Conservation (phyloP, 2,797 vertebrate genomes). For the Anabacerthia variegaticeps region DNA sequence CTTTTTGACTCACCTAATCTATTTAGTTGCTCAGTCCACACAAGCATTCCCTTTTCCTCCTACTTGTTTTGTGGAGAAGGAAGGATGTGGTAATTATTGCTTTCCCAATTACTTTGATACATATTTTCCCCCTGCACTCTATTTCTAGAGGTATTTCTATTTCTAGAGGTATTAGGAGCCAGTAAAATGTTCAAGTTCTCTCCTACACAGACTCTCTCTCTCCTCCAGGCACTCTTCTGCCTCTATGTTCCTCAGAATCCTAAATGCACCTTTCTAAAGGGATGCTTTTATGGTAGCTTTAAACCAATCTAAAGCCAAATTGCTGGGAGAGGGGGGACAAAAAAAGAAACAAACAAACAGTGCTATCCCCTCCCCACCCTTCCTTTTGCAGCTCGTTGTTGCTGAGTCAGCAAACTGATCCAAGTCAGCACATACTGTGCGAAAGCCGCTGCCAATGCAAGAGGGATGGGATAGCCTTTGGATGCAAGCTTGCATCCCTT, state of each 20-base stretch:
- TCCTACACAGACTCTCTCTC: neutral
- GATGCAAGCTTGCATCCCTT: accelerated
- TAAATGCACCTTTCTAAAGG: neutral
- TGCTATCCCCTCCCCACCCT: neutral
- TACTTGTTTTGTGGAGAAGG: neutral
- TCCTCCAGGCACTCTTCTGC: neutral
- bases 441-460: neutral
- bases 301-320: neutral
- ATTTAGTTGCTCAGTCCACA: neutral
- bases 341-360: too few relatives aligned
- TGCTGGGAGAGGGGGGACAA: neutral
- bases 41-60: neutral
- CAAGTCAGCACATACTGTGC: neutral
- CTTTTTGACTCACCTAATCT: neutral
- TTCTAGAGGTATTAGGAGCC: neutral
- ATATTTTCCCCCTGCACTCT: accelerated
- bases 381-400: neutral
- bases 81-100: neutral
- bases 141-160: neutral
- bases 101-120: neutral
- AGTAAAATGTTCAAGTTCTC: neutral
- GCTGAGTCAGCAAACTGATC: neutral
- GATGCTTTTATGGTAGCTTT: neutral
- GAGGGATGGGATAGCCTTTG: neutral
- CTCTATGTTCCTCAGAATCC: neutral